Conservation (phyloP, 2,113 vertebrate genomes). For the Ammodytes dubius region DNA sequence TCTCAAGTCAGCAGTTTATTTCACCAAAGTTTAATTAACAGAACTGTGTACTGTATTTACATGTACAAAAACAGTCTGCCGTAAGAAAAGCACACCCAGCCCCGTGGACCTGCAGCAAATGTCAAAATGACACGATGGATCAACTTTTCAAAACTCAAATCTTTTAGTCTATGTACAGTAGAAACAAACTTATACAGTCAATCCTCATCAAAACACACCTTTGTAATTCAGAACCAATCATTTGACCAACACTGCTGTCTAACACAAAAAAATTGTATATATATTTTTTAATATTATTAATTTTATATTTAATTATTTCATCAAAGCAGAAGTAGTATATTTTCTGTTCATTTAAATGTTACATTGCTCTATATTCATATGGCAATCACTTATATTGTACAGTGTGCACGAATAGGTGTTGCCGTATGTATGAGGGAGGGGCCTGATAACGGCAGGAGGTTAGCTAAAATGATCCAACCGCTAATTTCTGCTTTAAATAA, state of each 20-base stretch:
- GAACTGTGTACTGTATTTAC: slow-evolving; percentile 27
- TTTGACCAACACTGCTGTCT: neutral
- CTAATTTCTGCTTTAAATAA: no score
- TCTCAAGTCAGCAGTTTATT: neutral
- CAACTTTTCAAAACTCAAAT: neutral
- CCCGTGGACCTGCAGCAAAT: neutral
- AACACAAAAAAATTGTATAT: neutral
- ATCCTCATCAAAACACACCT: no score
- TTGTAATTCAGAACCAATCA: neutral
- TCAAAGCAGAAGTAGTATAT: no score
- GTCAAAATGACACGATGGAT: neutral
- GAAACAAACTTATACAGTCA: slow-evolving; percentile 11
- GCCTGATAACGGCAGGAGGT: no score
- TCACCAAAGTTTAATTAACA: neutral
- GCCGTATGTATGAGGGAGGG: no score
- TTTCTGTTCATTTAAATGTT: no score
- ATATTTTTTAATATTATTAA: neutral
- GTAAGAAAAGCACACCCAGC: slow-evolving; percentile 1
- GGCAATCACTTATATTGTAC: no score
- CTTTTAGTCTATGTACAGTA: neutral
- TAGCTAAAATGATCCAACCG: no score
- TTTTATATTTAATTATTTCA: no score
- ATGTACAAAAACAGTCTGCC: slow-evolving; percentile 23
- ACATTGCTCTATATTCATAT: no score
- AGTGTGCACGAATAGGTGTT: no score